Evolutionary conservation across 1,140 invertebrate species (phyloP), one percentile per base, ranked within the genome.

Genomic region (Cataglyphis hispanica): DNA sequence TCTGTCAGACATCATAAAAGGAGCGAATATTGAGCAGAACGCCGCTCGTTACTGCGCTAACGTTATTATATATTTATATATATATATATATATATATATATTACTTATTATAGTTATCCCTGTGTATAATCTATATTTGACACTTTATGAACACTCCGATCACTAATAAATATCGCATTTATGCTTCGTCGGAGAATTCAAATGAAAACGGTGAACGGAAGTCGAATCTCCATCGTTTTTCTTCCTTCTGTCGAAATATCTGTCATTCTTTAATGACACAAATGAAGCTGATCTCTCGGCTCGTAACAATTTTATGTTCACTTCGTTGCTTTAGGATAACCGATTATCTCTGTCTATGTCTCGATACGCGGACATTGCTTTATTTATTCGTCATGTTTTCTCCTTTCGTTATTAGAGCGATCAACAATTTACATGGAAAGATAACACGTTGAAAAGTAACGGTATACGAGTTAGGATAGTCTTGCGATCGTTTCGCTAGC

Each of bases 351-450:
- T 22, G 43, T 31, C 83, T 78, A n/a, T 31, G 34, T 40, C 60
- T 63, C 22, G 50, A 34, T 22, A 64, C 27, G 16, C 56, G 22
- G 13, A 53, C 60, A 13, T 19, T 34, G 11, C 7, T 43, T 27
- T 40, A 60, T 40, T 1, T 1, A n/a, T 50, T 50, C 40, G 1
- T 63, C 8, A 67, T 22, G 46, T 40, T 77, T 11, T 6, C 10
- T 25, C 7, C 1, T 16, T 56, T 46, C 25, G 6, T 56, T 56
- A 56, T 66, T 27, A 53, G 13, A 43, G 53, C 61, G 67, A 91
- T 94, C 91, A 94, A 94, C 92, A 94, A 94, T 94, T 94, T 93
- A 94, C 94, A 94, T 93, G 91, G 93, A 94, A 94, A 93, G 93
- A 92, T 93, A 94, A 94, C 93, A 92, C 92, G 92, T 93, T 93